These are phyloP conservation scores for Perdita meconis DNA, from an alignment of 2,888 invertebrate genomes.

Conservation along the genomic window DNA sequence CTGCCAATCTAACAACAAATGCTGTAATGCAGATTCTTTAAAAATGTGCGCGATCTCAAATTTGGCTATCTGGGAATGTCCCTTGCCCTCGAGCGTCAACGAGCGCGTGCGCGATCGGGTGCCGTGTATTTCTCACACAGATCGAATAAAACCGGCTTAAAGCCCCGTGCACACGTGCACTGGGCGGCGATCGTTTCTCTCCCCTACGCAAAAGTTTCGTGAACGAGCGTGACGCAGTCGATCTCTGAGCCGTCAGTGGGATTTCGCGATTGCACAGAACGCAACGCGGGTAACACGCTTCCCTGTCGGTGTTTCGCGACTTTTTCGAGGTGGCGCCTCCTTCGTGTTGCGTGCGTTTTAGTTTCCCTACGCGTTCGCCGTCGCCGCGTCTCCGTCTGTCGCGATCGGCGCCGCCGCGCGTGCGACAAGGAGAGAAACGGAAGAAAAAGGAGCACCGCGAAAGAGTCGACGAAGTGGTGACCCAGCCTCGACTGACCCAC, in stretches of 20 bases:
- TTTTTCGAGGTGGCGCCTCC: conserved; percentile 70
- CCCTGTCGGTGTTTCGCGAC: conserved; percentile 54
- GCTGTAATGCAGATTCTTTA: no score
- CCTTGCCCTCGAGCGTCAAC: no score
- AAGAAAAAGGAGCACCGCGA: conserved; percentile 43
- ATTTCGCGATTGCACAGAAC: conserved; percentile 61
- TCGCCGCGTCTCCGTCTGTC: conserved; percentile 18
- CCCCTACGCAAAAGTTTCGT: conserved; percentile 43
- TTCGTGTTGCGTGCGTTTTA: conserved; percentile 49
- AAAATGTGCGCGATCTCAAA: no score
- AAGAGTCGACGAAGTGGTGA: no score
- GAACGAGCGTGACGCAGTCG: conserved; percentile 41
- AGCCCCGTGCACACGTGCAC: conserved; percentile 44
- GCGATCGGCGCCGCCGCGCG: not conserved
- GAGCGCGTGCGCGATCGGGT: not conserved
- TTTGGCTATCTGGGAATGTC: no score
- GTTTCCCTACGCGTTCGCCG: conserved; percentile 37
- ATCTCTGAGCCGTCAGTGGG: conserved; percentile 46
- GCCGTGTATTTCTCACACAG: no score
- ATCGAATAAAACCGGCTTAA: conserved; percentile 44
- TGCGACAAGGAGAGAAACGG: conserved; percentile 40
- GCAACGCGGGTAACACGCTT: conserved; percentile 25
- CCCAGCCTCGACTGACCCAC: conserved; percentile 60
- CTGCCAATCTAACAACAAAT: no score
- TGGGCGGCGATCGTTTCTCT: conserved; percentile 36